A percentile compares a stretch with the other conserved stretches of the same genome.
Conservation (phyloP, 2,797 vertebrate species). For the Cetoscarus ocellatus region DNA sequence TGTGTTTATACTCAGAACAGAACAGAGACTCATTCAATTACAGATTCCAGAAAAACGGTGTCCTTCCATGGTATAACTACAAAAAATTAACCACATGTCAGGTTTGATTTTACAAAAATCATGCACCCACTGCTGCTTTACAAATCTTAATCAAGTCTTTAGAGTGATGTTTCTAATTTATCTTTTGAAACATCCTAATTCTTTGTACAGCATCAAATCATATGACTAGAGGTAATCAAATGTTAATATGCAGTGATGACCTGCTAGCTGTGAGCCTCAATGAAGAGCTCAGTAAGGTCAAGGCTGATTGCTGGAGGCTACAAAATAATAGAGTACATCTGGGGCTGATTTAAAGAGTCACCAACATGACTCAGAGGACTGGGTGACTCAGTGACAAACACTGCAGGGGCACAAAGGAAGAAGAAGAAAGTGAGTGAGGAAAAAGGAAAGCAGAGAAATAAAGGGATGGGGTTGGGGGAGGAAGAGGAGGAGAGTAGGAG, state of each 20-base stretch:
- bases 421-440: slow-evolving; percentile 1
- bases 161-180: neutral
- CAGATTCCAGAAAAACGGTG: neutral
- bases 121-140: neutral
- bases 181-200: slow-evolving; percentile 4
- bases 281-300: slow-evolving; percentile 53
- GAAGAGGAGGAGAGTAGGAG: slow-evolving; percentile 8
- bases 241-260: slow-evolving; percentile 27
- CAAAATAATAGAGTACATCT: slow-evolving; percentile 59
- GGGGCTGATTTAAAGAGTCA: slow-evolving; percentile 71
- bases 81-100: neutral
- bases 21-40: neutral
- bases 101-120: neutral
- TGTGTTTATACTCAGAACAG: slow-evolving; percentile 9
- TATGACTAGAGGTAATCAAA: slow-evolving; percentile 41
- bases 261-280: slow-evolving; percentile 1
- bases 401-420: neutral
- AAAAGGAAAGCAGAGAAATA: slow-evolving; percentile 24
- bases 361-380: slow-evolving; percentile 59
- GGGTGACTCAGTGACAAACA: slow-evolving; percentile 56
- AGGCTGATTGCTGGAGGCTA: slow-evolving; percentile 58
- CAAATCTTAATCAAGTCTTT: neutral
- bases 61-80: neutral
- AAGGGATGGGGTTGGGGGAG: slow-evolving; percentile 5
- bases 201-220: slow-evolving; percentile 14